Percentiles rank a stretch among this genome's conserved stretches.
phyloP scores from a whole-genome alignment of 23 tunicate species.

The Aplidium turbinatum region DNA sequence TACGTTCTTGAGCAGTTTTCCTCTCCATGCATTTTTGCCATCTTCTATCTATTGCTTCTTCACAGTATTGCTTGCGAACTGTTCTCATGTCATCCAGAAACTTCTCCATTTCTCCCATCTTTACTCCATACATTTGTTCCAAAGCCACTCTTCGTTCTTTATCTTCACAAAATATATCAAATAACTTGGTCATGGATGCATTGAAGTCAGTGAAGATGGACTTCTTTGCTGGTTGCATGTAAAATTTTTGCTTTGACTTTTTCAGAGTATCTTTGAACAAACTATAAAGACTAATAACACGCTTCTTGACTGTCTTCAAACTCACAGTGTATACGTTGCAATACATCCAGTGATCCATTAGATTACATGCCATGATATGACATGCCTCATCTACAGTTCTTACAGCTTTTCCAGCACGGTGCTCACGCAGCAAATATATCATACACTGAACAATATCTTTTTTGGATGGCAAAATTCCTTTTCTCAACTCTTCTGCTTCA shows the following conservation, averaged over 20 bases:
- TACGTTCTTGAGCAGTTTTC: background rate
- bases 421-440: background rate
- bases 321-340: background rate
- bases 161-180: conserved; percentile 15
- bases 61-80: background rate
- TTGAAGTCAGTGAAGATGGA: background rate
- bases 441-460: background rate
- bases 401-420: background rate
- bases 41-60: conserved; percentile 1
- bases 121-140: background rate
- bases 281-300: background rate
- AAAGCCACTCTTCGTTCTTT: background rate
- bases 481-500: background rate
- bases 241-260: background rate
- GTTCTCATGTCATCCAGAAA: background rate
- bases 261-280: background rate
- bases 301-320: background rate
- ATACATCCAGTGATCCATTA: background rate
- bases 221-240: background rate
- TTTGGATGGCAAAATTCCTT: conserved; percentile 11
- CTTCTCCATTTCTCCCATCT: conserved; percentile 5
- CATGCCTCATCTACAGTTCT: conserved; percentile 1
- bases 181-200: background rate
- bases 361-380: background rate
- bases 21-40: conserved; percentile 2